Base-by-base conservation (phyloP, 2,113 vertebrate species). In the Psammodynastes pulverulentus region DNA sequence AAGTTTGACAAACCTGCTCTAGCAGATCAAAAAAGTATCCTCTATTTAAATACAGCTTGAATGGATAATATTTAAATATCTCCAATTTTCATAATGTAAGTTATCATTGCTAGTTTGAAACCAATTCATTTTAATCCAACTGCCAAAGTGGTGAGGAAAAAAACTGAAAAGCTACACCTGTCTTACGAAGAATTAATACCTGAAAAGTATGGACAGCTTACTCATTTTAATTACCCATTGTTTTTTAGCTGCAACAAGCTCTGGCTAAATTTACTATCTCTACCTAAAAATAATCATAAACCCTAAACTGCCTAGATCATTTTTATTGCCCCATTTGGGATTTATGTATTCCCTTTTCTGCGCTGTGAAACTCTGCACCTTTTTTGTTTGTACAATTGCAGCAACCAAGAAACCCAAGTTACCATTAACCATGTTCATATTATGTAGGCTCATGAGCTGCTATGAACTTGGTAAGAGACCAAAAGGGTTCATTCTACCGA, bases 361-460 rank as follows among this genome's bases (percentile, higher is more conserved):
- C 26, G 93, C 92, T 89, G 19, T 94, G 96, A 97, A 98, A 98
- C 97, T 97, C 97, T 98, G 97, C 97, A 98, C 97, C 96, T 94
- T 97, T 91, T 96, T 95, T 96, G 93, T 96, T 97, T 97, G 96
- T 97, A 97, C 91, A 97, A 95, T 93, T 94, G 95, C 95, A 97
- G 95, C 95, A 96, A 95, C 94, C 96, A 95, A 95, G 96, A 97
- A 96, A 97, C 94, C 95, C 95, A 62, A 96, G 94, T 96, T 89
- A 87, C 94, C 96, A 94, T 91, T 93, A 90, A 93, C 96, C 96
- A 97, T 97, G 97, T 96, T 97, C 93, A 94, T 95, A 96, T 94
- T 94, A 79, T 93, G 92, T 95, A 96, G 95, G 97, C 96, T 94
- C 95, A 94, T 92, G 95, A 53, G 93, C 87, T 94, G 94, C 87